Evolutionary conservation across 35 echinoderm and acorn worm genomes (phyloP).

Genomic region (Stichopus chloronotus): DNA sequence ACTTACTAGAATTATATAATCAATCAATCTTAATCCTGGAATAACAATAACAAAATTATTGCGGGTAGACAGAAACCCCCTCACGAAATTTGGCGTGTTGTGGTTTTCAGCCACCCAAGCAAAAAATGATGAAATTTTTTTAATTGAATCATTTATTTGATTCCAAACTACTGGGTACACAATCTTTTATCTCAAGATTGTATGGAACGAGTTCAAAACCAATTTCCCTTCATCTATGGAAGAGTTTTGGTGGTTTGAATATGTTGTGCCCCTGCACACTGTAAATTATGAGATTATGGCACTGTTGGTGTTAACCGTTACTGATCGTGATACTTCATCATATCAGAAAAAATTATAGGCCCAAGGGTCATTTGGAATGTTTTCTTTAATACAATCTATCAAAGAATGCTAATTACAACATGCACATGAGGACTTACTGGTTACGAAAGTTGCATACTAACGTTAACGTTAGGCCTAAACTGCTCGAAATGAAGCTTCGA

Average conservation of each 20-base stretch:
- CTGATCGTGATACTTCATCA: too few relatives aligned
- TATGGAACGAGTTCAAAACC: background rate
- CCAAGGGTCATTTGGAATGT: too few relatives aligned
- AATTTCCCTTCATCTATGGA: background rate
- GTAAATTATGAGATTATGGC: conserved; percentile 9
- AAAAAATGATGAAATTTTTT: background rate
- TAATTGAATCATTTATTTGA: background rate
- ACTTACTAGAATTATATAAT: conserved; percentile 2
- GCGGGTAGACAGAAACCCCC: conserved; percentile 30
- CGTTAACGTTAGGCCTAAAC: too few relatives aligned
- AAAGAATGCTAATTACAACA: too few relatives aligned
- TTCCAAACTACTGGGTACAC: conserved; percentile 25
- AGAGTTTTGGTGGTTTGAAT: background rate
- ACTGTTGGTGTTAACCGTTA: too few relatives aligned
- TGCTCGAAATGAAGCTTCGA: conserved; percentile 32
- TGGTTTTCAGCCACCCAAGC: conserved; percentile 29
- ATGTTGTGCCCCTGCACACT: background rate
- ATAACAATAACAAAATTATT: conserved; percentile 1
- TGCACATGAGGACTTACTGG: background rate
- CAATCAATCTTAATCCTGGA: conserved; percentile 35
- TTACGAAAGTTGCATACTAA: conserved; percentile 36
- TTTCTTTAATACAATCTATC: too few relatives aligned
- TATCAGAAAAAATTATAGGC: too few relatives aligned
- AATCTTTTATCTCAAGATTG: background rate
- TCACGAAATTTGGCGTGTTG: conserved; percentile 41